A percentile compares a stretch with the other conserved stretches of the same genome.
Evolutionary conservation across 2,797 vertebrate species (phyloP).

Genomic region (Carcharodon carcharias): DNA sequence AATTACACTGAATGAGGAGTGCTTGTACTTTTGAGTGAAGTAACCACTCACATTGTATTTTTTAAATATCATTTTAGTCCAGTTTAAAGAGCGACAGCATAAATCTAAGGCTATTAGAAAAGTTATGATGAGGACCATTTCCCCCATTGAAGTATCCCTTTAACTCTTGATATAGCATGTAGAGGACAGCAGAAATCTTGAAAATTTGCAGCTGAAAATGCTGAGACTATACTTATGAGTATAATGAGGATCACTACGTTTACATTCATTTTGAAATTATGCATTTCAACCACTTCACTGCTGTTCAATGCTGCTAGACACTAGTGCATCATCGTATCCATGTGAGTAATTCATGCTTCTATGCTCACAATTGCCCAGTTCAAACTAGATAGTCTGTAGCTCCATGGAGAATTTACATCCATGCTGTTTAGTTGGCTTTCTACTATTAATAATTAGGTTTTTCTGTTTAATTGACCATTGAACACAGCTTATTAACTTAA

Average conservation of each 20-base stretch:
- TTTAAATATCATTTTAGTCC: not conserved
- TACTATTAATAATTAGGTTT: not conserved
- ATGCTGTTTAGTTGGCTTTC: not conserved
- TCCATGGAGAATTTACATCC: not conserved
- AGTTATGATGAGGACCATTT: not conserved
- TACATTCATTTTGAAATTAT: not conserved
- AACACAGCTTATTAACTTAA: not conserved
- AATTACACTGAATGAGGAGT: not conserved
- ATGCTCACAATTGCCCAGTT: not conserved
- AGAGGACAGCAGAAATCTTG: not conserved
- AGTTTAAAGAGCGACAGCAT: not conserved
- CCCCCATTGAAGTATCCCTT: not conserved
- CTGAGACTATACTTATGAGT: not conserved
- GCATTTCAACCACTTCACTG: not conserved
- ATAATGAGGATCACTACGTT: not conserved
- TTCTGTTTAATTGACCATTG: not conserved
- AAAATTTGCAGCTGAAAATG: not conserved
- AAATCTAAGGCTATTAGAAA: not conserved
- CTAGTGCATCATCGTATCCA: not conserved
- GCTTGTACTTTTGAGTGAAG: not conserved
- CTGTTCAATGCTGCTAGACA: not conserved
- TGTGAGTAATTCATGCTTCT: not conserved
- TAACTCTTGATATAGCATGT: not conserved
- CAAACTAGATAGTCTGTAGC: not conserved
- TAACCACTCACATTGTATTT: not conserved